Evolutionary conservation across 2,888 invertebrate species (phyloP), one percentile per base, ranked within the genome.

Genomic region (Drosophila mulleri): DNA sequence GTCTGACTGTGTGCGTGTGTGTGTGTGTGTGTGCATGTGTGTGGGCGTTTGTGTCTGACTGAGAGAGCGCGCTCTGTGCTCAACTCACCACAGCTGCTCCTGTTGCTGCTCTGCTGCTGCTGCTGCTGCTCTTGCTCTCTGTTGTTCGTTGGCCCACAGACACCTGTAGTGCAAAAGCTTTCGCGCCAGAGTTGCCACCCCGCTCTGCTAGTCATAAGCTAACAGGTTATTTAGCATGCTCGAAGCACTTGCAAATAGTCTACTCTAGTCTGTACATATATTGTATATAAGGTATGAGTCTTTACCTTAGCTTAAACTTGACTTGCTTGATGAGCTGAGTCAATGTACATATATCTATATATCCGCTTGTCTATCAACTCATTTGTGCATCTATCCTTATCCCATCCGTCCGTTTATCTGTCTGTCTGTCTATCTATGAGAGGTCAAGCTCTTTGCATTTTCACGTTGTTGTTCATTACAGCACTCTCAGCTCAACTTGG

Each of bases 101-200:
- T 69, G 67, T 56, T 67, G 68, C 64, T 72, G 67, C 58, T 53
- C 41, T 67, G 68, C 66, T 72, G 63, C 56, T 57, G 59, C 42
- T 67, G 67, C 64, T 37, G 5, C 41, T 67, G 68, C 64, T 72
- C 63, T 53, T 53, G 62, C 47, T 39, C 80, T 80, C 75, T 80
- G 75, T 75, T 77, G 18, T 69, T 62, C 75, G 67, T 72, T 69
- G 52, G 66, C 32, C 41, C 67, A 32, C 78, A 72, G 69, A 76
- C 81, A 81, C 81, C 81, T 81, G 81, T 81, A 70, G 81, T 81
- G 58, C 54, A 16, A 26, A 62, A 67, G 67, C 57, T 67, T 66
- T 56, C 14, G 41, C 18, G 18, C 54, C 75, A 67, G 72, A 26
- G 78, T 72, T 78, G 78, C 77, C 78, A 78, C 26, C 23, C 23